Conservation (phyloP, 2,888 invertebrate species). For the Trichogramma evanescens region DNA sequence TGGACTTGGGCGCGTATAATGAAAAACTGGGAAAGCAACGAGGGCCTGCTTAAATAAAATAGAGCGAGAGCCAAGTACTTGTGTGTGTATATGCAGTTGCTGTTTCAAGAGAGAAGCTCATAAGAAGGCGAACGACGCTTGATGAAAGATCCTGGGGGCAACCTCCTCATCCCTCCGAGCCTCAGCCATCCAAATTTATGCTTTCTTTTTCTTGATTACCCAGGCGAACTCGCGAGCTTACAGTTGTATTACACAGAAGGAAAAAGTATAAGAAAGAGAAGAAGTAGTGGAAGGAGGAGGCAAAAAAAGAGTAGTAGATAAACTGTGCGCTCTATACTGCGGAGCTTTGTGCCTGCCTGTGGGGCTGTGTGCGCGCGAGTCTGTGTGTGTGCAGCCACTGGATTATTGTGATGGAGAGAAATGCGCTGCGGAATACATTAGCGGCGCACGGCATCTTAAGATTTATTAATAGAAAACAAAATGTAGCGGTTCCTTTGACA, state of each 20-base stretch:
- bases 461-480: no score
- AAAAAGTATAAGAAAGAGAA: not conserved
- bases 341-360: no score
- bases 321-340: no score
- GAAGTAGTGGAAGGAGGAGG: no score
- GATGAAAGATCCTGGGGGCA: conserved; percentile 8
- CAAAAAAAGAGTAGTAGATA: no score
- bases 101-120: not conserved
- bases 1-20: conserved; percentile 39
- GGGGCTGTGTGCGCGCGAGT: no score
- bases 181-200: no score
- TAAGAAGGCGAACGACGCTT: conserved; percentile 9
- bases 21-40: conserved; percentile 39
- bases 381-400: no score
- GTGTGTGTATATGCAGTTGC: no score
- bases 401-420: no score
- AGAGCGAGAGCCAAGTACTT: conserved; percentile 27
- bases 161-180: no score
- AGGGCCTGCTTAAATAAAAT: conserved; percentile 44
- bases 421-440: not conserved
- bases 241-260: not conserved
- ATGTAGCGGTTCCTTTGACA: no score
- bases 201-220: conserved; percentile 5
- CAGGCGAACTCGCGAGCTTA: not conserved
- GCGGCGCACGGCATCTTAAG: conserved; percentile 4